Percentiles rank a stretch among this genome's conserved stretches.
phyloP scores from a whole-genome alignment of 2,113 vertebrate species.

The Bubo scandiacus region DNA sequence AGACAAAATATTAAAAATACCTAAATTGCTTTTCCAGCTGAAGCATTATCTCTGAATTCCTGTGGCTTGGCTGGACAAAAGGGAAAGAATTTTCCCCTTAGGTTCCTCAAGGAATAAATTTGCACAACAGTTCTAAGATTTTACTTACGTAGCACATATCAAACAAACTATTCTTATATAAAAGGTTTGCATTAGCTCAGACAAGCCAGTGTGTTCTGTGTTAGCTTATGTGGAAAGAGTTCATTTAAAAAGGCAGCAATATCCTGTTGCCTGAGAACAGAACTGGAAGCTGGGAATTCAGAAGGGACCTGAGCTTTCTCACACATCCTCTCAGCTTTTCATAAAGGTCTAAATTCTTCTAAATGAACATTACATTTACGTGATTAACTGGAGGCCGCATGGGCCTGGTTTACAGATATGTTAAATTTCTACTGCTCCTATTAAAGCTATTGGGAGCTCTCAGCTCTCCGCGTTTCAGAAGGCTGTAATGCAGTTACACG shows the following conservation, averaged over 20 bases:
- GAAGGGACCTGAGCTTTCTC: not conserved
- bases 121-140: not conserved
- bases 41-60: conserved; percentile 10
- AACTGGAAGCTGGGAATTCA: not conserved
- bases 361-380: not conserved
- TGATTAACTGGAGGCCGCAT: not conserved
- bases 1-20: not conserved
- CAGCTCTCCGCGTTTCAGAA: not conserved
- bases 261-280: conserved; percentile 19
- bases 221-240: not conserved
- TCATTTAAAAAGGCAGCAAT: conserved; percentile 22
- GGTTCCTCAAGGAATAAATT: conserved; percentile 25
- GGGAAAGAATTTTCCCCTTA: not conserved
- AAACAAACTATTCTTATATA: not conserved
- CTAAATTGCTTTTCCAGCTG: conserved; percentile 15
- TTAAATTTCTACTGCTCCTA: not conserved
- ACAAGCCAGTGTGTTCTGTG: not conserved
- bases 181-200: not conserved
- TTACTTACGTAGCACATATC: not conserved
- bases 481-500: not conserved
- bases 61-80: conserved; percentile 30
- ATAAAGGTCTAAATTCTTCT: not conserved
- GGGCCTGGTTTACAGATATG: conserved; percentile 1
- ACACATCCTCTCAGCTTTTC: not conserved
- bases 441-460: not conserved